Percentiles rank a stretch among this genome's conserved stretches.
phyloP scores from a whole-genome alignment of 2,888 invertebrate species.

The Amaurobius ferox region DNA sequence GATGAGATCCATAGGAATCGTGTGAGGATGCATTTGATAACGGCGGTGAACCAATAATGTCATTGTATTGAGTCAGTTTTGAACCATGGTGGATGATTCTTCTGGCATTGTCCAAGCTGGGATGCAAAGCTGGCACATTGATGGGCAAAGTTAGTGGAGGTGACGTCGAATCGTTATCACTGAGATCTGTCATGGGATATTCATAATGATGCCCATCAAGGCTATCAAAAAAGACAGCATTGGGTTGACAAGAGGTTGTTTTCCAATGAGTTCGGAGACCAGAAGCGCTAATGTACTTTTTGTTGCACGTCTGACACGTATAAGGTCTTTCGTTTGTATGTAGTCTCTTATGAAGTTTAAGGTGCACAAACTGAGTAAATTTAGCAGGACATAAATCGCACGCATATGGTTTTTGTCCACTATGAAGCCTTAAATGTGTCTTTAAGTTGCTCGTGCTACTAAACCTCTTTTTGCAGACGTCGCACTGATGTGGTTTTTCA shows the following conservation, averaged over 20 bases:
- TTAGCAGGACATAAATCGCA: conserved; percentile 98
- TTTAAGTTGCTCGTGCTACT: conserved; percentile 98
- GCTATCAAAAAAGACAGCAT: conserved; percentile 81
- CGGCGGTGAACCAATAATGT: conserved; percentile 51
- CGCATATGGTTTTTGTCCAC: conserved; percentile 95
- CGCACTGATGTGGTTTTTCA: conserved; percentile 98
- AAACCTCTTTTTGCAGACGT: conserved; percentile 98
- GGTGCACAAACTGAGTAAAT: conserved; percentile 98
- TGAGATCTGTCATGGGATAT: conserved; percentile 64
- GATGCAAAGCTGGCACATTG: conserved; percentile 57
- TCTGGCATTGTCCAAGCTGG: conserved; percentile 34
- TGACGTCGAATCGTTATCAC: conserved; percentile 57
- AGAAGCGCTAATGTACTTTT: conserved; percentile 96
- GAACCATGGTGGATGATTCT: conserved; percentile 21
- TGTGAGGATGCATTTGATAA: conserved; percentile 55
- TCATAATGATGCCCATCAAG: conserved; percentile 62
- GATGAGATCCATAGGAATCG: conserved; percentile 64
- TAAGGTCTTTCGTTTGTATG: conserved; percentile 99
- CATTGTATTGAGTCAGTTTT: conserved; percentile 41
- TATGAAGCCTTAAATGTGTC: conserved; percentile 96
- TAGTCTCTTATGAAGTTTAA: conserved; percentile 89
- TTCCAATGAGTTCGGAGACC: conserved; percentile 91
- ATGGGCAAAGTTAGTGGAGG: conserved; percentile 50
- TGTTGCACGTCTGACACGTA: conserved; percentile 97
- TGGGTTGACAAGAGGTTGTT: conserved; percentile 94